phyloP scores from a whole-genome alignment of 2,888 invertebrate species.

The Epicampocera succincta region DNA sequence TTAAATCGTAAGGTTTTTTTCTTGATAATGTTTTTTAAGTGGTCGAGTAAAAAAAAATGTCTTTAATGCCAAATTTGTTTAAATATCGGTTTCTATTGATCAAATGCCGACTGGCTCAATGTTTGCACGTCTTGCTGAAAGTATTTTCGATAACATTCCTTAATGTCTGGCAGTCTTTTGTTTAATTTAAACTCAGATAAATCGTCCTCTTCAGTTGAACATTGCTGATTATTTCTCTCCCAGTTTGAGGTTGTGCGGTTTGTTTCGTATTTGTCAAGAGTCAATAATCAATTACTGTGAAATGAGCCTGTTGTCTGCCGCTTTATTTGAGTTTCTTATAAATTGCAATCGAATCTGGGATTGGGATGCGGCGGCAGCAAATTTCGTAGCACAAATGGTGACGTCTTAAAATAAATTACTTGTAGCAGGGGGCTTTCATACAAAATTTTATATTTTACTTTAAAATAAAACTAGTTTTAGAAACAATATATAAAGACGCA shows the following conservation, averaged over 20 bases:
- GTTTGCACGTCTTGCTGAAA: slow-evolving; percentile 24
- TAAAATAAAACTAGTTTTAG: too few relatives aligned
- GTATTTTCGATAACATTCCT: slow-evolving; percentile 54
- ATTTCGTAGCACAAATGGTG: too few relatives aligned
- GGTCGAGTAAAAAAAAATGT: neutral
- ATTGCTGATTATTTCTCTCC: slow-evolving; percentile 22
- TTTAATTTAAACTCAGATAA: slow-evolving; percentile 58
- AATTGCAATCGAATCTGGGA: neutral
- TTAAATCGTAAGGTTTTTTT: slow-evolving; percentile 36
- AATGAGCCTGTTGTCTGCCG: slow-evolving; percentile 43
- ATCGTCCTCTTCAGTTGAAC: slow-evolving; percentile 38
- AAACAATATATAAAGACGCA: too few relatives aligned
- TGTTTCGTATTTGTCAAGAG: slow-evolving; percentile 44
- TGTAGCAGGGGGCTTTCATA: too few relatives aligned
- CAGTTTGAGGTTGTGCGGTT: slow-evolving; percentile 17
- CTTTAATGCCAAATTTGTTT: neutral
- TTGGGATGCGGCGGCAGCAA: too few relatives aligned
- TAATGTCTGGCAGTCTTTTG: slow-evolving; percentile 55
- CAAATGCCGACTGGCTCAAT: neutral
- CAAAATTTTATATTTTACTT: too few relatives aligned
- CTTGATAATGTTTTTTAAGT: neutral
- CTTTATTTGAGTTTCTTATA: slow-evolving; percentile 2
- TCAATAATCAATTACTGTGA: slow-evolving; percentile 64
- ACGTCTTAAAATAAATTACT: too few relatives aligned
- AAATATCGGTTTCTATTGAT: slow-evolving; percentile 38